phyloP scores from a whole-genome alignment of 2,797 vertebrate species.

The Eulemur coronatus region DNA sequence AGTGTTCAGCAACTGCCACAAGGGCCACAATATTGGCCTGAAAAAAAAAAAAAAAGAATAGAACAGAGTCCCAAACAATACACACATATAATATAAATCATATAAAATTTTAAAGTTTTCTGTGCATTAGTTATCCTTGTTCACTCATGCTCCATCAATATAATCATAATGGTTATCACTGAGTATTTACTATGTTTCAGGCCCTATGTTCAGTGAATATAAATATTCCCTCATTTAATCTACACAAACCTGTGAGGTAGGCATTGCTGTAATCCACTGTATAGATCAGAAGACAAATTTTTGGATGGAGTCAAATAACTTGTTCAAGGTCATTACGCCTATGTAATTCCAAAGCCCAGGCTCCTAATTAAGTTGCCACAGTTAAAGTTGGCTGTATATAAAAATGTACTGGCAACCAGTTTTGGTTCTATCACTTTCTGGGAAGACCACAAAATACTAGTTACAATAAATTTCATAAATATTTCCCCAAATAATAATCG shows the following conservation, averaged over 20 bases:
- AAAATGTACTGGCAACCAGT: background rate
- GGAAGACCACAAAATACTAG: background rate
- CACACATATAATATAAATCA: background rate
- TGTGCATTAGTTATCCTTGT: background rate
- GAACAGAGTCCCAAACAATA: background rate
- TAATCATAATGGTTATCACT: background rate
- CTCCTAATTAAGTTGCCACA: background rate
- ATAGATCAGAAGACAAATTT: background rate
- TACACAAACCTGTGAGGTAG: background rate
- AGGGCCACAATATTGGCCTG: slow-evolving; percentile 91
- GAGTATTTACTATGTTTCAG: background rate
- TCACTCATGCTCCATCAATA: background rate
- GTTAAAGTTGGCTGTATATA: background rate
- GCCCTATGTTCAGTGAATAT: background rate
- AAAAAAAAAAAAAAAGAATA: slow-evolving; percentile 45
- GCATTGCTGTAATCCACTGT: background rate
- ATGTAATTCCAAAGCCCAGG: background rate
- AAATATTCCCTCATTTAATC: background rate
- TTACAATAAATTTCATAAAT: slow-evolving; percentile 5
- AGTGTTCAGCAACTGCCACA: slow-evolving; percentile 93
- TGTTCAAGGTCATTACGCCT: background rate
- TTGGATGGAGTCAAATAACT: background rate
- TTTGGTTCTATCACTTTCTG: background rate
- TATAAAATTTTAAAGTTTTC: background rate
- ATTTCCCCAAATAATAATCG: background rate